Evolutionary conservation across 2,888 invertebrate species (phyloP).

Genomic region (Globia sparganii): DNA sequence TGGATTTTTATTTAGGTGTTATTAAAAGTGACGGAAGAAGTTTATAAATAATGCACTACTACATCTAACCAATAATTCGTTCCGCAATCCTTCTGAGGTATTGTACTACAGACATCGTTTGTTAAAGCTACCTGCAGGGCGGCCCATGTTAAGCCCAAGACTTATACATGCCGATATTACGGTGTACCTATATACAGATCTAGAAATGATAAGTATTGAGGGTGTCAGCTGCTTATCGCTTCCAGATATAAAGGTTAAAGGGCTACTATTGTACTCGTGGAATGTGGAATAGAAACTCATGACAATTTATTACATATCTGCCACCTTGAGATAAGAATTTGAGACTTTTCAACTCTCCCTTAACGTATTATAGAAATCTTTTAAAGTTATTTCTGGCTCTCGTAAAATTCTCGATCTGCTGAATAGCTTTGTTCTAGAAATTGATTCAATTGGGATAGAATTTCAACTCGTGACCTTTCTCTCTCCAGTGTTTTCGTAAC

Average conservation of each 20-base stretch:
- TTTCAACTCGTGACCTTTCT: conserved; percentile 40
- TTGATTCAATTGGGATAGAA: conserved; percentile 38
- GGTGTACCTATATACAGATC: conserved; percentile 51
- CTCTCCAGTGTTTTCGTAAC: conserved; percentile 14
- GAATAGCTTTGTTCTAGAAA: conserved; percentile 33
- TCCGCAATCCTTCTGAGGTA: not conserved
- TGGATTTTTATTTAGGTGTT: conserved; percentile 13
- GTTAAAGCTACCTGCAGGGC: conserved; percentile 20
- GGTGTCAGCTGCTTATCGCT: conserved; percentile 62
- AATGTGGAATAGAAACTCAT: conserved; percentile 63
- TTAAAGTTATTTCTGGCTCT: conserved; percentile 31
- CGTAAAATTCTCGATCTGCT: conserved; percentile 23
- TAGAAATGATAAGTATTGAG: conserved; percentile 59
- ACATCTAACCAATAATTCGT: not conserved
- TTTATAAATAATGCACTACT: not conserved
- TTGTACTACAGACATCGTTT: conserved; percentile 10
- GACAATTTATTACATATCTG: conserved; percentile 56
- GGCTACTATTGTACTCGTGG: conserved; percentile 59
- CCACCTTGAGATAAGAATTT: conserved; percentile 55
- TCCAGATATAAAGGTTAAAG: conserved; percentile 58
- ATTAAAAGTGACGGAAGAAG: not conserved
- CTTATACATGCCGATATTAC: conserved; percentile 11
- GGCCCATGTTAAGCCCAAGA: conserved; percentile 13
- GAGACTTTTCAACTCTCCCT: conserved; percentile 50
- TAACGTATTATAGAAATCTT: conserved; percentile 40